These are phyloP conservation scores for Zosterops pallidus DNA, from an alignment of 2,113 vertebrate genomes.

Conservation along the genomic window DNA sequence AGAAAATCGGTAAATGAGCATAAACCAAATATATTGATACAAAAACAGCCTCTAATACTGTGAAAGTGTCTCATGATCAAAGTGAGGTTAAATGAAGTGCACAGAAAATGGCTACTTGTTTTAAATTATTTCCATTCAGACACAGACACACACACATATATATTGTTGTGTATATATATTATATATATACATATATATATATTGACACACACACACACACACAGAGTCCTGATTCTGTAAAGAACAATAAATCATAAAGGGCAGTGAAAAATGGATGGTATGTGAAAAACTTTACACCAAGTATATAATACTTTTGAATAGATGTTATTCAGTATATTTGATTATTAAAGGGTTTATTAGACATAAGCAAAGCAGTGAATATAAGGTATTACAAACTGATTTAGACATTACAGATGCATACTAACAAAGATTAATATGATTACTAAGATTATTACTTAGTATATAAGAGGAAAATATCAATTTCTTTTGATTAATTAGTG, in stretches of 20 bases:
- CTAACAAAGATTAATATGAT: background rate
- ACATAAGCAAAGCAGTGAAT: background rate
- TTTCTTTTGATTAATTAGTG: background rate
- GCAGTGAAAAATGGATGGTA: background rate
- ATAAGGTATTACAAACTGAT: background rate
- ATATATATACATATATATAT: too few relatives aligned
- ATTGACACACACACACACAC: background rate
- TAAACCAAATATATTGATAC: background rate
- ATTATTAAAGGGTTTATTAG: background rate
- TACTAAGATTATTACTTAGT: background rate
- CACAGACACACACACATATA: background rate
- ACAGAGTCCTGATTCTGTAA: background rate
- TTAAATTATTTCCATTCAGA: background rate
- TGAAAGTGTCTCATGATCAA: background rate
- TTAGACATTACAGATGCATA: background rate
- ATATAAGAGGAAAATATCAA: background rate
- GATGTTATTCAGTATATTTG: background rate
- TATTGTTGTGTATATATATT: background rate
- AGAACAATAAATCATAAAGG: background rate
- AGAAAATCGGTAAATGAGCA: conserved; percentile 69
- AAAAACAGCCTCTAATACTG: background rate
- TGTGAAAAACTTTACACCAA: background rate
- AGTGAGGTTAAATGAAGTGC: background rate
- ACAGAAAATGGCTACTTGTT: background rate
- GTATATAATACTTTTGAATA: background rate